Percentiles rank a stretch among this genome's conserved stretches.
These are phyloP conservation scores for Boloria euphrosyne DNA, from an alignment of 2,888 invertebrate genomes.

Conservation along the genomic window DNA sequence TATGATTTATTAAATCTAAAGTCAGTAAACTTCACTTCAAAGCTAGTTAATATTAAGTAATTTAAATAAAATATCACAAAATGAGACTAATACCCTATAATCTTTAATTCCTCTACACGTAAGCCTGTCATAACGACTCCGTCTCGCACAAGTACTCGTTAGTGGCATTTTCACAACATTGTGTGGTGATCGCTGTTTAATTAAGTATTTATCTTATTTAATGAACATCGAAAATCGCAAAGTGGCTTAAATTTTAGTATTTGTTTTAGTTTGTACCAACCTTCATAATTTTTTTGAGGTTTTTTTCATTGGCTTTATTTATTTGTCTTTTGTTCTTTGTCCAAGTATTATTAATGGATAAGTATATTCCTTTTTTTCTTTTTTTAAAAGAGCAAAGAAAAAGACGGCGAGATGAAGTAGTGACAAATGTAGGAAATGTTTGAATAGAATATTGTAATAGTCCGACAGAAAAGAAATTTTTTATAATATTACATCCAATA, in stretches of 20 bases:
- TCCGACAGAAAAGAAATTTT: too few species aligned
- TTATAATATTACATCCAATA: too few species aligned
- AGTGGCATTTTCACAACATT: conserved; percentile 37
- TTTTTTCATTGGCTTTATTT: too few species aligned
- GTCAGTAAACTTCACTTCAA: conserved; percentile 1
- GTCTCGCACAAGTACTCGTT: conserved; percentile 51
- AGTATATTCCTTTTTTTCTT: too few species aligned
- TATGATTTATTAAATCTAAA: background rate
- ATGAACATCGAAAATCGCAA: conserved; percentile 5
- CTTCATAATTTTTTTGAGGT: too few species aligned
- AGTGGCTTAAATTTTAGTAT: background rate
- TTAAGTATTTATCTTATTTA: conserved; percentile 9
- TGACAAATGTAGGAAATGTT: too few species aligned
- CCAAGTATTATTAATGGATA: too few species aligned
- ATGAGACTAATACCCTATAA: conserved; percentile 17
- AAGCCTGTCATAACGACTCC: conserved; percentile 16
- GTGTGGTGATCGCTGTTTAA: conserved; percentile 5
- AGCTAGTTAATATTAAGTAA: background rate
- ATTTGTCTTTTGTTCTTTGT: too few species aligned
- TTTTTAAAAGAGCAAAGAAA: too few species aligned
- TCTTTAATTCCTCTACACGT: conserved; percentile 8
- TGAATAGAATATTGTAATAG: too few species aligned
- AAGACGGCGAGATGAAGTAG: too few species aligned
- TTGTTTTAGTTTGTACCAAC: too few species aligned
- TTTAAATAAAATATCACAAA: conserved; percentile 12